Base-by-base conservation (phyloP, 1,140 invertebrate genomes). In the Danaus plexippus region DNA sequence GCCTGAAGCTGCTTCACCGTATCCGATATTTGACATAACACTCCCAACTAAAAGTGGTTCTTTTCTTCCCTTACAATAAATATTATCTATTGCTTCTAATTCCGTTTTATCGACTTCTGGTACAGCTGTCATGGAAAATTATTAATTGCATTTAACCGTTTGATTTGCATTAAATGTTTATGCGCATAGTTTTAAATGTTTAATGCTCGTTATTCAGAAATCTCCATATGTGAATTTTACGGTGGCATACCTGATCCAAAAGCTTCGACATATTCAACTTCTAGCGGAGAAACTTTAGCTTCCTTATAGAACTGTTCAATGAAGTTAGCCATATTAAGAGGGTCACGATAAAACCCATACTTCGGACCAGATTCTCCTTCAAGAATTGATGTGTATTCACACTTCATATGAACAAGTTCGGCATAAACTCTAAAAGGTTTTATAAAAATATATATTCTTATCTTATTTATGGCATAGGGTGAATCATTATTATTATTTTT, bases 21-120 rank as follows among this genome's bases (percentile, higher is more conserved):
- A 92, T 0, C 93, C 93, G 89, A 93, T 91, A 75, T 94, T 94
- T 2, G 91, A 92, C 67, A 93, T 94, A 0, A 93, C 90, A 9
- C 92, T 92, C 2, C 93, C 93, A 59, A 94, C 91, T 1, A 90
- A 69, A 2, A 94, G 81, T 18, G 92, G 90, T 9, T 71, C 53
- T 11, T 74, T 67, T 44, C 91, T 76, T 12, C 87, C 77, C 15
- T 67, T 82, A 43, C 78, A 83, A 51, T 80, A 87, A 9, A 85
- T 69, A 11, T 71, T 57, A 9, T 73, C 73, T 4, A 87, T 61
- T 11, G 70, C 63, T 44, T 75, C 64, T 12, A 77, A 48, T 71
- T 88, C 86, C 1, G 55, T 32, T 59, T 67, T 71, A 51, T 77
- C 75, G 8, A 58, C 57, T 52, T 83, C 89, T 57, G 89, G 72